Conservation (phyloP, 1,140 invertebrate genomes). For the honey bee (Apis mellifera) region Amel_HAv3.1 CM009942.2:8854001-8854500, state of each 20-base stretch:
- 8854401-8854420: not conserved
- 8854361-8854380: not conserved
- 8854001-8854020: no score
- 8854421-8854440: no score
- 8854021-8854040: no score
- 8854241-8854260: conserved; percentile 94
- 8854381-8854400: no score
- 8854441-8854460: not conserved
- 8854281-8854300: not conserved
- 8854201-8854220: conserved; percentile 93
- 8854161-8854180: conserved; percentile 97
- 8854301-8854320: conserved; percentile 7
- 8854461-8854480: no score
- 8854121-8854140: conserved; percentile 97
- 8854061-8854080: conserved; percentile 98
- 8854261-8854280: conserved; percentile 30
- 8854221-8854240: conserved; percentile 95
- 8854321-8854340: not conserved
- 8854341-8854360: not conserved
- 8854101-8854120: conserved; percentile 98
- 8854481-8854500: conserved; percentile 96
- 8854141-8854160: conserved; percentile 96
- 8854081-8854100: conserved; percentile 96
- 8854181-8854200: conserved; percentile 90
- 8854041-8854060: conserved; percentile 79